phyloP scores from a whole-genome alignment of 1,140 invertebrate species.

The Trachymyrmex cornetzi region DNA sequence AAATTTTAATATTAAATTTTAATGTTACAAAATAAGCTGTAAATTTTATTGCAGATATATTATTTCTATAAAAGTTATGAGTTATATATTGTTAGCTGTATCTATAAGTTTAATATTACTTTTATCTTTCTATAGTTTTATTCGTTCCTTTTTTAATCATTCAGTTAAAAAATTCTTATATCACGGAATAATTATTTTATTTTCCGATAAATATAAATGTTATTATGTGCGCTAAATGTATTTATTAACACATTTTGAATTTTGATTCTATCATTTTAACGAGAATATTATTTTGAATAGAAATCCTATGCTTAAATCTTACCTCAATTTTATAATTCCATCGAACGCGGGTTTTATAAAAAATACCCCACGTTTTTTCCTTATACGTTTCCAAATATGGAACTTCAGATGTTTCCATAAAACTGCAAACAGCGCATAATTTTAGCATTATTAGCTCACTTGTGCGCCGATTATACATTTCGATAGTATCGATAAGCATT shows the following conservation, averaged over 20 bases:
- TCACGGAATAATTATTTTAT: not conserved
- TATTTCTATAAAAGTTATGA: not conserved
- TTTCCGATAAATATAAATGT: not conserved
- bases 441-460: not conserved
- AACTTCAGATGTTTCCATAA: not conserved
- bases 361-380: constrained; percentile 40
- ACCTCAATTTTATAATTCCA: constrained; percentile 75
- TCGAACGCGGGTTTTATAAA: constrained; percentile 54
- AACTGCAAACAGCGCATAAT: constrained; percentile 25
- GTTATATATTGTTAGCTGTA: too few species aligned
- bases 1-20: constrained; percentile 13
- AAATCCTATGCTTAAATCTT: not conserved
- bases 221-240: not conserved
- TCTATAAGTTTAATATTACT: not conserved
- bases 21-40: not conserved
- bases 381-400: constrained; percentile 72
- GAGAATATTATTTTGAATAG: not conserved
- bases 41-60: not conserved
- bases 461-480: not conserved
- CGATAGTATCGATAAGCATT: not conserved
- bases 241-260: not conserved
- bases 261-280: not conserved
- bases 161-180: not conserved
- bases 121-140: not conserved
- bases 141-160: not conserved